These are phyloP conservation scores for Ceratoteleas bidentatus DNA, from an alignment of 1,140 invertebrate genomes.

Conservation along the genomic window DNA sequence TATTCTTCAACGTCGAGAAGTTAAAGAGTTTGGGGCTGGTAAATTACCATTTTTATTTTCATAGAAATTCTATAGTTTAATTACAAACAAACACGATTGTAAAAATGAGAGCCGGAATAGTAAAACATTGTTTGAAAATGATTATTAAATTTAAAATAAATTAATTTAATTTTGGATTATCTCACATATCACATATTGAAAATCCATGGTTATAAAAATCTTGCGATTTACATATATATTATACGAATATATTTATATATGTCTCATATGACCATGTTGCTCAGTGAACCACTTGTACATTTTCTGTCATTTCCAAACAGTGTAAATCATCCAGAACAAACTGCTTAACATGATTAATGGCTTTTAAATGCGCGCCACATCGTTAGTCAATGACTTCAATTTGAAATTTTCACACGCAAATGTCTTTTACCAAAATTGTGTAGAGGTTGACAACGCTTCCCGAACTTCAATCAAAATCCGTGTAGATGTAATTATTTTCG, in stretches of 20 bases:
- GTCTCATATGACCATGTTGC: conserved; percentile 1
- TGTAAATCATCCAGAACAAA: conserved; percentile 35
- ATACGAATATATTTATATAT: not conserved
- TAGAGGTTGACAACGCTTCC: too few species aligned
- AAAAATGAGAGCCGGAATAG: not conserved
- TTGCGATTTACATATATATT: not conserved
- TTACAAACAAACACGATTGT: not conserved
- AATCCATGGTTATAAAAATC: too few species aligned
- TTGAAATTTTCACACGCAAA: conserved; percentile 46
- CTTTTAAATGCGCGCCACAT: conserved; percentile 23
- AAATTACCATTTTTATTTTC: conserved; percentile 1
- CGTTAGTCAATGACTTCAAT: conserved; percentile 44
- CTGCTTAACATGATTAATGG: conserved; percentile 57
- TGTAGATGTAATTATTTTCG: not conserved
- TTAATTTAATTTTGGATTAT: not conserved
- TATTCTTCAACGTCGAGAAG: not conserved
- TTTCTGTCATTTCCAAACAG: conserved; percentile 22
- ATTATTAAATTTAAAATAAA: too few species aligned
- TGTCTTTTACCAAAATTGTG: not conserved
- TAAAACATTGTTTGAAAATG: too few species aligned
- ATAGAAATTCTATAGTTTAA: not conserved
- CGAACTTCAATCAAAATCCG: not conserved
- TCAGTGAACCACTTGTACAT: conserved; percentile 20
- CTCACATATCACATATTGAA: not conserved
- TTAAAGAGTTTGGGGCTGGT: conserved; percentile 7